phyloP scores from a whole-genome alignment of 2,797 vertebrate genomes.

The Myotis daubentonii region DNA sequence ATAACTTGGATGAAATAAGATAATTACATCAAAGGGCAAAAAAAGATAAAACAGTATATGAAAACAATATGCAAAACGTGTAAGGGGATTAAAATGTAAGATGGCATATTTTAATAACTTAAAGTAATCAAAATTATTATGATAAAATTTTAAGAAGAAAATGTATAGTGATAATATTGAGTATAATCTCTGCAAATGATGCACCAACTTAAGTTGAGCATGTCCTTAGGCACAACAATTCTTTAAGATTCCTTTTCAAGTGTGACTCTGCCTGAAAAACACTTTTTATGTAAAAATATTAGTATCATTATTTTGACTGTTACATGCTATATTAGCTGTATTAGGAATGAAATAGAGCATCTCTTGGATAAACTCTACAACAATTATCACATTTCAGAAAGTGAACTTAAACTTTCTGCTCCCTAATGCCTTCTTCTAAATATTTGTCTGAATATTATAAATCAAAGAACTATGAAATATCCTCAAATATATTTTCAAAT shows the following conservation, averaged over 20 bases:
- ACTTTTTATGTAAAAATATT: conserved; percentile 22
- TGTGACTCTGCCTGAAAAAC: not conserved
- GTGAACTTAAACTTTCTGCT: conserved; percentile 67
- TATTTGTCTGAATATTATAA: conserved; percentile 75
- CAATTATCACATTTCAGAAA: conserved; percentile 55
- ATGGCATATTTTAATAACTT: not conserved
- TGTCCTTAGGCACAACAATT: not conserved
- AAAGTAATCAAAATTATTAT: not conserved
- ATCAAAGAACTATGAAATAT: conserved; percentile 54
- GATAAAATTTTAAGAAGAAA: not conserved
- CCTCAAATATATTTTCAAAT: conserved; percentile 75
- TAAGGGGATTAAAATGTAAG: not conserved
- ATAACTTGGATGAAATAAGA: not conserved
- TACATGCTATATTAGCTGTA: not conserved
- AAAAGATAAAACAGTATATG: not conserved
- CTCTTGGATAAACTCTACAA: conserved; percentile 9
- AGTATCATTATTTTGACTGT: not conserved
- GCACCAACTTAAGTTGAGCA: not conserved
- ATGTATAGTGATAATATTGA: not conserved
- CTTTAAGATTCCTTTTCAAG: not conserved
- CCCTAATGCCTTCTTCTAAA: conserved; percentile 26
- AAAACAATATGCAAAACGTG: not conserved
- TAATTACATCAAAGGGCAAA: not conserved
- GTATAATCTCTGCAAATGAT: not conserved
- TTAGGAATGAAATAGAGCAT: not conserved